These are phyloP conservation scores for Etheostoma perlongum DNA, from an alignment of 2,797 vertebrate species.

Conservation along the genomic window DNA sequence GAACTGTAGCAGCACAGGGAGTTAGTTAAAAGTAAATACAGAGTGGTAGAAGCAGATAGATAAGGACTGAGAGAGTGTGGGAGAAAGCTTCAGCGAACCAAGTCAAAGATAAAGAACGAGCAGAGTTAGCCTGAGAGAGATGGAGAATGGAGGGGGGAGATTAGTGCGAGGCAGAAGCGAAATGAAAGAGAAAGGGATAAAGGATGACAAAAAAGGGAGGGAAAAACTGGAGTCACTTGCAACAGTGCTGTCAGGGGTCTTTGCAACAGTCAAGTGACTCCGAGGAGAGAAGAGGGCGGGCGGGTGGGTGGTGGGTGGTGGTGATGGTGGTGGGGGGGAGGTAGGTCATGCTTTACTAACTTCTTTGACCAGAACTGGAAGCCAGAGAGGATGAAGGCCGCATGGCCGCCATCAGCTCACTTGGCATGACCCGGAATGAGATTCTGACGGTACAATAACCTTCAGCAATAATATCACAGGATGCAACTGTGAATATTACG, in stretches of 20 bases:
- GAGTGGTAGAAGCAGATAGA: constrained; percentile 30
- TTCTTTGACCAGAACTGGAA: constrained; percentile 74
- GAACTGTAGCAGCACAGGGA: constrained; percentile 7
- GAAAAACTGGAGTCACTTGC: constrained; percentile 64
- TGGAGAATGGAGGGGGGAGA: not conserved
- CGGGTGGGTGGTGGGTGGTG: too few relatives aligned
- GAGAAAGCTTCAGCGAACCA: constrained; percentile 22
- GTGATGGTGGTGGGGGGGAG: not conserved
- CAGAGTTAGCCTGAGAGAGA: not conserved
- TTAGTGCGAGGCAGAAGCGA: not conserved
- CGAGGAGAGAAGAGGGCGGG: constrained; percentile 24
- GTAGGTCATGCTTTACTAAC: constrained; percentile 79
- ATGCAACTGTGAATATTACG: too few relatives aligned
- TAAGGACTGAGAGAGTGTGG: constrained; percentile 34
- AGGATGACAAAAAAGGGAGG: constrained; percentile 54
- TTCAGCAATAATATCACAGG: too few relatives aligned
- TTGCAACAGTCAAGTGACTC: constrained; percentile 73
- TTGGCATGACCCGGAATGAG: too few relatives aligned
- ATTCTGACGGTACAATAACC: too few relatives aligned
- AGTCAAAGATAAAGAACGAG: constrained; percentile 24
- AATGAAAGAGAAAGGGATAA: constrained; percentile 32
- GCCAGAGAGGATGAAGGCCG: constrained; percentile 61
- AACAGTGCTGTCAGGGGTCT: constrained; percentile 58
- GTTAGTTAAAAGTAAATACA: constrained; percentile 20
- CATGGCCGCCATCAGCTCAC: constrained; percentile 24